phyloP scores from a whole-genome alignment of 2,888 invertebrate genomes.

The Mayetiola destructor region DNA sequence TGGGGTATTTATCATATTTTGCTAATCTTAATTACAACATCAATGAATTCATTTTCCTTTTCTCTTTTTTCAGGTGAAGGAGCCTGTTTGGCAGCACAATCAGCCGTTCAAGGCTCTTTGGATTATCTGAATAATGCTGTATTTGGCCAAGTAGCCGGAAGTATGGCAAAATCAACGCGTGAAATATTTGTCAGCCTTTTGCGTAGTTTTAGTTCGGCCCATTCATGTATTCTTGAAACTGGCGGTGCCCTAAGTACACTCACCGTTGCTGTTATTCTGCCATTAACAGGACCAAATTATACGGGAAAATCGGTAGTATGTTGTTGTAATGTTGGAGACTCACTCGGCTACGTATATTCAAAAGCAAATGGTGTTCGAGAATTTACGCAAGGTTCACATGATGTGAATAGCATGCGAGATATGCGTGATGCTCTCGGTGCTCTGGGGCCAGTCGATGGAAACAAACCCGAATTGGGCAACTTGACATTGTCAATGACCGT shows the following conservation, averaged over 20 bases:
- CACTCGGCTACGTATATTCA: constrained; percentile 72
- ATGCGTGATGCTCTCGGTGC: constrained; percentile 83
- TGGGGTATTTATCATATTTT: constrained; percentile 55
- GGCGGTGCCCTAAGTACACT: constrained; percentile 71
- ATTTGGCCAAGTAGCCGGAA: constrained; percentile 37
- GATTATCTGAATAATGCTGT: constrained; percentile 65
- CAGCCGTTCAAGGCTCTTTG: constrained; percentile 71
- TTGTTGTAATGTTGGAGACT: constrained; percentile 80
- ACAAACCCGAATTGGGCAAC: constrained; percentile 73
- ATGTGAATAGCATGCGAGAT: constrained; percentile 54
- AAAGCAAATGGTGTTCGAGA: constrained; percentile 65
- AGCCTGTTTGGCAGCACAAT: constrained; percentile 67
- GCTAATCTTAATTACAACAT: no score
- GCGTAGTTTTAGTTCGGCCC: constrained; percentile 70
- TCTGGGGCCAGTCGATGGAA: constrained; percentile 71
- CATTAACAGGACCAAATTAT: constrained; percentile 32
- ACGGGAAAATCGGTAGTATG: constrained; percentile 52
- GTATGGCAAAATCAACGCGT: constrained; percentile 39
- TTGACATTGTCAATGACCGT: constrained; percentile 71
- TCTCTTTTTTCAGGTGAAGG: constrained; percentile 59
- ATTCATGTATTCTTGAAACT: constrained; percentile 67
- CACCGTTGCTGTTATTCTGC: constrained; percentile 62
- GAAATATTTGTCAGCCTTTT: constrained; percentile 66
- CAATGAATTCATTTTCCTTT: no score
- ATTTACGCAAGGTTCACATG: constrained; percentile 60